Conservation (phyloP, 2,113 vertebrate genomes). For the Ranitomeya variabilis region DNA sequence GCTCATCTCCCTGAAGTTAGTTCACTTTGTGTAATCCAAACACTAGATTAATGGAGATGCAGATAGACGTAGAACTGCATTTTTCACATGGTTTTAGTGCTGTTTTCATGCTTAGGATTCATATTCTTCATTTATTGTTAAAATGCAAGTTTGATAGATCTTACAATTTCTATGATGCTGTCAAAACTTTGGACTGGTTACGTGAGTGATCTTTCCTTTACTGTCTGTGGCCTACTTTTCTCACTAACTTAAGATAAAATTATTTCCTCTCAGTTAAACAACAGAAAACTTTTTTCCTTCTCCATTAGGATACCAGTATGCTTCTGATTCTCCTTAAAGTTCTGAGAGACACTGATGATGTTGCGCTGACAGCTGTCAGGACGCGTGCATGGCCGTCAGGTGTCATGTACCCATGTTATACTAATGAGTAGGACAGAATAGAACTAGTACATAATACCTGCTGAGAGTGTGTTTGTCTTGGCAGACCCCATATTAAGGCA, state of each 20-base stretch:
- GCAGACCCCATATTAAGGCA: too few relatives aligned
- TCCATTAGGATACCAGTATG: background rate
- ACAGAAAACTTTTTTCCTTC: background rate
- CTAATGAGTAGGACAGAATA: too few relatives aligned
- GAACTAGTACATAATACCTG: too few relatives aligned
- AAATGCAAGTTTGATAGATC: conserved; percentile 8
- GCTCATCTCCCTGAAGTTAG: background rate
- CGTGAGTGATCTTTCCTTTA: background rate
- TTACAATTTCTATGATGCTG: conserved; percentile 19
- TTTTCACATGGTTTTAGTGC: background rate
- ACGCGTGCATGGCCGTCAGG: too few relatives aligned
- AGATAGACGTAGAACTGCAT: background rate
- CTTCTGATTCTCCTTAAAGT: background rate
- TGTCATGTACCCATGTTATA: too few relatives aligned
- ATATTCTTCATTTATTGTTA: background rate
- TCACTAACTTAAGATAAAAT: background rate
- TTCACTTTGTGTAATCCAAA: background rate
- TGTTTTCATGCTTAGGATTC: background rate
- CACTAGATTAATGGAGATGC: background rate
- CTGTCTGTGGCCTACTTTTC: conserved; percentile 35
- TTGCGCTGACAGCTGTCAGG: too few relatives aligned
- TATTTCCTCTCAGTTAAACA: background rate
- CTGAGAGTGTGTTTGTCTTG: too few relatives aligned
- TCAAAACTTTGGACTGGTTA: conserved; percentile 6
- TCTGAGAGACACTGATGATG: too few relatives aligned